Evolutionary conservation across 2,113 vertebrate genomes (phyloP).

Genomic region (Sorex araneus): DNA sequence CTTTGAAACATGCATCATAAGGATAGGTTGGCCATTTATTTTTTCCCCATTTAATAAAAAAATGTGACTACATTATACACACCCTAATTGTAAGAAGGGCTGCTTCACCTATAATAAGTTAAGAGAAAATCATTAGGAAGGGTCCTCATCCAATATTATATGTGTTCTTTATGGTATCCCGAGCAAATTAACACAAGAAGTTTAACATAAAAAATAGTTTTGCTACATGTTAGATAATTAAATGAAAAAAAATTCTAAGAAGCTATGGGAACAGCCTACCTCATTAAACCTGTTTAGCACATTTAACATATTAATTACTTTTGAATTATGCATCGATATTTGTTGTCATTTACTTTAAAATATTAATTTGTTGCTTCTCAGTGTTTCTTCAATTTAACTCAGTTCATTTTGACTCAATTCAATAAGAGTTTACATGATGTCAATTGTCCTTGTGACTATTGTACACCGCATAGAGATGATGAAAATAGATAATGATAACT

Average conservation of each 20-base stretch:
- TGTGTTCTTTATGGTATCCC: background rate
- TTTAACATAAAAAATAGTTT: background rate
- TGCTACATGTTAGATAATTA: constrained; percentile 10
- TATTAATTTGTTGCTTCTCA: constrained; percentile 72
- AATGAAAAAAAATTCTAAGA: constrained; percentile 63
- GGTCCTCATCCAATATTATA: background rate
- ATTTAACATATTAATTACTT: constrained; percentile 78
- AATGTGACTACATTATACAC: no score
- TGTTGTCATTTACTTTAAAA: constrained; percentile 76
- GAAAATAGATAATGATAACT: background rate
- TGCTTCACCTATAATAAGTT: background rate
- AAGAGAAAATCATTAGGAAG: background rate
- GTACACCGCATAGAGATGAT: background rate
- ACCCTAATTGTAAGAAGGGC: no score
- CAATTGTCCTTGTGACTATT: background rate
- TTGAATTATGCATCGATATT: constrained; percentile 73
- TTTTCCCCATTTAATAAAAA: no score
- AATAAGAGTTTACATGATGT: constrained; percentile 30
- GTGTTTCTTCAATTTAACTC: constrained; percentile 56
- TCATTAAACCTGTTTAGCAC: constrained; percentile 75
- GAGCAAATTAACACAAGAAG: background rate
- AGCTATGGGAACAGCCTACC: constrained; percentile 72
- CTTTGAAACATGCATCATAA: no score
- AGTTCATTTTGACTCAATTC: constrained; percentile 30
- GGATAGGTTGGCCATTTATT: no score